Base-by-base conservation (phyloP, 2,113 vertebrate genomes). In the Lucifuga dentata region DNA sequence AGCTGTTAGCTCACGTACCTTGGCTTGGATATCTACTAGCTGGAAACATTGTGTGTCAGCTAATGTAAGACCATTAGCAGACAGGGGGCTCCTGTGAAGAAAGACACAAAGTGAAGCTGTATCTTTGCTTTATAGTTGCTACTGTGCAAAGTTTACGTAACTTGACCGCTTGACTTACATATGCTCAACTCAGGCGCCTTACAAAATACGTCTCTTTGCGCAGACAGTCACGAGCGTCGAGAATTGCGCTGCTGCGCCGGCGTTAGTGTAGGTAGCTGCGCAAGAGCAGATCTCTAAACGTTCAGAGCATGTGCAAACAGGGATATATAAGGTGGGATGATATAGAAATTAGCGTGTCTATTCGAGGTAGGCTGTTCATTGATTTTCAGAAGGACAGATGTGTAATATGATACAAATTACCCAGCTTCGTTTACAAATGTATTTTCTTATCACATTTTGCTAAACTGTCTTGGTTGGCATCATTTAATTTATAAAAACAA, bases 41-140 rank as follows among this genome's bases (percentile, higher is more conserved):
- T 64, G 90, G 90, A 73, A 94, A 90, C 93, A 94, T 94, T 8
- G 2, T 78, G 40, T 51, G 52, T 65, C 59, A 59, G 72, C 77
- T 43, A 21, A 33, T 10, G 58, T 29, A 11, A 26, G n/a, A 16
- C 57, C 59, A 52, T 56, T 16, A 41, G 62, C 43, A 8, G 5
- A 29, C 72, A 40, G 10, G 8, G 5, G 11, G 0, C 19, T 0
- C 29, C 11, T 26, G 36, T 33, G 1, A 29, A 0, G 2, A 6
- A 26, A 6, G 12, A 33, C 21, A 3, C n/a, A 13, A 48, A 3
- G 21, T 26, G n/a, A 19, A 21, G 20, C 3, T 10, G 0, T 3
- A 10, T 11, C 5, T 40, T 19, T 16, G 21, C 24, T 12, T 8
- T n/a, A 16, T 21, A 15, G 13, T 11, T 8, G 21, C 1, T 20